Evolutionary conservation across 1,140 invertebrate genomes (phyloP).

Genomic region (Ooceraea biroi): DNA sequence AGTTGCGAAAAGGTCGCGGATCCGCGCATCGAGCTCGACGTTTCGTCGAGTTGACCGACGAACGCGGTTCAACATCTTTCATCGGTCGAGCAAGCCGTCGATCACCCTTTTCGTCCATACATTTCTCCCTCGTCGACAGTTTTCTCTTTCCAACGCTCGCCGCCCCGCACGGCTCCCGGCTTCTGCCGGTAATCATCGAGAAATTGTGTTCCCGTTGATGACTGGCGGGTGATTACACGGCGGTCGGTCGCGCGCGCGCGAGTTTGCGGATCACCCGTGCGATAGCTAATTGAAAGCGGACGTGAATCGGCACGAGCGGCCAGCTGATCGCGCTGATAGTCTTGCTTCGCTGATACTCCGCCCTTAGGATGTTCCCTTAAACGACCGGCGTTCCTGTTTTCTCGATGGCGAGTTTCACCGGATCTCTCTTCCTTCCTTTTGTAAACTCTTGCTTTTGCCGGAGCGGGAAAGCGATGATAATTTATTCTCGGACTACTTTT

Average conservation of each 20-base stretch:
- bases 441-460: not conserved
- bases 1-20: conserved; percentile 25
- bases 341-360: conserved; percentile 35
- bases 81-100: not conserved
- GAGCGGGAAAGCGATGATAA: not conserved
- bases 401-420: not conserved
- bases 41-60: conserved; percentile 14
- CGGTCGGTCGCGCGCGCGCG: conserved; percentile 21
- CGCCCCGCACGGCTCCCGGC: not conserved
- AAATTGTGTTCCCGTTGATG: conserved; percentile 57
- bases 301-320: conserved; percentile 49
- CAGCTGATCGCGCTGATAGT: conserved; percentile 46
- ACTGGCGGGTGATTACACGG: conserved; percentile 58
- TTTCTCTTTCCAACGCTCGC: conserved; percentile 15
- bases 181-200: conserved; percentile 53
- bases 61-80: conserved; percentile 15
- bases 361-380: conserved; percentile 50
- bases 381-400: conserved; percentile 42
- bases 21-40: conserved; percentile 49
- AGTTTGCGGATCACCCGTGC: conserved; percentile 45
- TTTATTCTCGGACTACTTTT: not conserved
- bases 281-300: conserved; percentile 60
- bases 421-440: conserved; percentile 10
- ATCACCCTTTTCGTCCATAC: not conserved
- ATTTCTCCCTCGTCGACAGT: conserved; percentile 14